These are phyloP conservation scores for Hafferia zeledoni DNA, from an alignment of 2,797 vertebrate species.

Conservation along the genomic window DNA sequence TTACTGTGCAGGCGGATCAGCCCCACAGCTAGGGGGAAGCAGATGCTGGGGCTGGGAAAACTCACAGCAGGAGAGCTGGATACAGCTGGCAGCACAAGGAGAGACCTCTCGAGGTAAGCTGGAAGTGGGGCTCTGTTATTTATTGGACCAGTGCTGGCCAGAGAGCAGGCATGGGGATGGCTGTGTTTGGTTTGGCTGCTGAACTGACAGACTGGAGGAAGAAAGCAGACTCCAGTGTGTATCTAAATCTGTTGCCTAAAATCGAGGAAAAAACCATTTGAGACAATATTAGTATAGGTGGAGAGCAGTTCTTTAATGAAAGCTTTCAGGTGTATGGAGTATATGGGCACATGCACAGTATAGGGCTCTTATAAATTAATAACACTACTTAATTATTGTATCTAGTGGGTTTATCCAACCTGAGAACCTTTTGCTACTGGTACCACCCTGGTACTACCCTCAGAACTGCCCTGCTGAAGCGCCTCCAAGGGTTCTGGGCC, in stretches of 20 bases:
- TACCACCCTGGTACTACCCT: too few species aligned
- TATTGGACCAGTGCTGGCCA: not conserved
- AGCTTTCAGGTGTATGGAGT: too few species aligned
- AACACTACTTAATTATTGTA: too few species aligned
- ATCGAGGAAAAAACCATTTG: too few species aligned
- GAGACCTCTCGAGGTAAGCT: not conserved
- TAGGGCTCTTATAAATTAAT: too few species aligned
- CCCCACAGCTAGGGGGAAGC: not conserved
- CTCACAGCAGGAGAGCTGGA: not conserved
- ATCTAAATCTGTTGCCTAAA: not conserved
- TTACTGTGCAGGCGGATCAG: not conserved
- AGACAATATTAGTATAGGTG: too few species aligned
- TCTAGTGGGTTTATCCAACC: too few species aligned
- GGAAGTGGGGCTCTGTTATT: not conserved
- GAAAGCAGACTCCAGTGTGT: not conserved
- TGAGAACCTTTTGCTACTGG: too few species aligned
- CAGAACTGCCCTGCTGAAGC: too few species aligned
- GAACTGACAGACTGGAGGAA: not conserved
- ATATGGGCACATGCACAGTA: too few species aligned
- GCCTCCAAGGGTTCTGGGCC: too few species aligned
- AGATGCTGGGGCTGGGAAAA: not conserved
- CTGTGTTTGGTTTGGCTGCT: slow-evolving; percentile 20
- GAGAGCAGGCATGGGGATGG: not conserved
- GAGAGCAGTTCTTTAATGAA: too few species aligned
- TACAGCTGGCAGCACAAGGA: not conserved